phyloP scores from a whole-genome alignment of 2,888 invertebrate species.

The Drosophila neotestacea region DNA sequence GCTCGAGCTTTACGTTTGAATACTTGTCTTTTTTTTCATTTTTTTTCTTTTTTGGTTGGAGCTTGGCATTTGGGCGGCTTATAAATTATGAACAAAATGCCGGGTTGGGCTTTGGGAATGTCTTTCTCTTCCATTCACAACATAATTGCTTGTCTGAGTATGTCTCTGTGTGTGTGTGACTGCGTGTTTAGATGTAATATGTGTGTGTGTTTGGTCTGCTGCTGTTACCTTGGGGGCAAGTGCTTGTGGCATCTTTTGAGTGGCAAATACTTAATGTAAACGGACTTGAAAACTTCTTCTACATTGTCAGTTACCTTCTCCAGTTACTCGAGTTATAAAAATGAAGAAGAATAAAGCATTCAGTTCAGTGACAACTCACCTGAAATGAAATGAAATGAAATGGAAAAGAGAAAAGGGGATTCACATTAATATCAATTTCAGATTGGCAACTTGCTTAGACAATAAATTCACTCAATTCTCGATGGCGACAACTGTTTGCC shows the following conservation, averaged over 20 bases:
- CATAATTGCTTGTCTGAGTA: slow-evolving; percentile 69
- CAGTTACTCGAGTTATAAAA: slow-evolving; percentile 1
- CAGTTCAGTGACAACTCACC: slow-evolving; percentile 44
- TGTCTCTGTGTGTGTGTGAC: slow-evolving; percentile 6
- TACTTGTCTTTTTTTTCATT: slow-evolving; percentile 8
- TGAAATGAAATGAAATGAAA: slow-evolving; percentile 55
- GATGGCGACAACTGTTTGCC: slow-evolving; percentile 27
- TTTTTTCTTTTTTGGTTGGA: slow-evolving; percentile 20
- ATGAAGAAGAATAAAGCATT: neutral
- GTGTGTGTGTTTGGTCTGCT: slow-evolving; percentile 8
- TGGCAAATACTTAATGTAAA: slow-evolving; percentile 45
- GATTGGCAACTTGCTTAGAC: slow-evolving; percentile 22
- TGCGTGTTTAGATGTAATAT: slow-evolving; percentile 38
- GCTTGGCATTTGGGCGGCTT: slow-evolving; percentile 57
- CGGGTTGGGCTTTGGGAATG: slow-evolving; percentile 18
- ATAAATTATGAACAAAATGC: slow-evolving; percentile 75
- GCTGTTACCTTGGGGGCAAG: slow-evolving; percentile 17
- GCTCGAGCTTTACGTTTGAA: slow-evolving; percentile 34
- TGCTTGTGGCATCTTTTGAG: slow-evolving; percentile 49
- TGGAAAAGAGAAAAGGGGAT: slow-evolving; percentile 16
- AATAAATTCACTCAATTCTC: slow-evolving; percentile 22
- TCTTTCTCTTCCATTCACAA: slow-evolving; percentile 41
- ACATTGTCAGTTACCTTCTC: neutral
- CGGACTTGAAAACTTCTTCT: slow-evolving; percentile 18
- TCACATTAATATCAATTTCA: slow-evolving; percentile 47